Conservation (phyloP, 2,113 vertebrate species). For the Etheostoma spectabile region DNA sequence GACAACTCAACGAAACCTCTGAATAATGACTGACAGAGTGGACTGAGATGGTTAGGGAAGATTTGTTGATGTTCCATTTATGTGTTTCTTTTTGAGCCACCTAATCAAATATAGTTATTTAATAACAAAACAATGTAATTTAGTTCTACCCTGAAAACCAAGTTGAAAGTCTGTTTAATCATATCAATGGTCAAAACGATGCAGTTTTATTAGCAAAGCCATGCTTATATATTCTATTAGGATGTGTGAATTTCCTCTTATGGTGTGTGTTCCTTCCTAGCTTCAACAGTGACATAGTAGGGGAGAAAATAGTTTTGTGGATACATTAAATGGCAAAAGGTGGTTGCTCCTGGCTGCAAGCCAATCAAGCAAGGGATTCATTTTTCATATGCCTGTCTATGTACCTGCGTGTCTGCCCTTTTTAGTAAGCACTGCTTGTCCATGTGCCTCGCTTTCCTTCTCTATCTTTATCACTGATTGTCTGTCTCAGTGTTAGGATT, state of each 20-base stretch:
- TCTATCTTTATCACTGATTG: not conserved
- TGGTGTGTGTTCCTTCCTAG: not conserved
- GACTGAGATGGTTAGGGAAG: constrained; percentile 29
- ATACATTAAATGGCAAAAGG: constrained; percentile 5
- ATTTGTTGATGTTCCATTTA: constrained; percentile 13
- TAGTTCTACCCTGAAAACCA: not conserved
- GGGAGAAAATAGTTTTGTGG: not conserved
- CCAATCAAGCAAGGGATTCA: not conserved
- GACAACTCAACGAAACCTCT: constrained; percentile 30
- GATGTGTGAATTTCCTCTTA: not conserved
- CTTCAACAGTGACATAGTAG: not conserved
- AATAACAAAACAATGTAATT: not conserved
- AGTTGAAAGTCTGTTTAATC: not conserved
- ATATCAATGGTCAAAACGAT: not conserved
- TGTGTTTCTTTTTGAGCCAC: constrained; percentile 15
- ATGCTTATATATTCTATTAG: not conserved
- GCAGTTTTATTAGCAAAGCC: not conserved
- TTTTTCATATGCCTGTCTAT: constrained; percentile 25
- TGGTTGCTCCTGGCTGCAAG: constrained; percentile 6
- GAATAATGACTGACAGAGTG: constrained; percentile 39
- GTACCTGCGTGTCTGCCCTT: constrained; percentile 19
- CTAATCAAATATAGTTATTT: constrained; percentile 13
- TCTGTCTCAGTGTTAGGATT: constrained; percentile 7
- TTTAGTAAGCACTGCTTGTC: constrained; percentile 1
- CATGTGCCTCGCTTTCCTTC: not conserved